These are phyloP conservation scores for Arenaria interpres DNA, from an alignment of 2,113 vertebrate species.

Conservation along the genomic window DNA sequence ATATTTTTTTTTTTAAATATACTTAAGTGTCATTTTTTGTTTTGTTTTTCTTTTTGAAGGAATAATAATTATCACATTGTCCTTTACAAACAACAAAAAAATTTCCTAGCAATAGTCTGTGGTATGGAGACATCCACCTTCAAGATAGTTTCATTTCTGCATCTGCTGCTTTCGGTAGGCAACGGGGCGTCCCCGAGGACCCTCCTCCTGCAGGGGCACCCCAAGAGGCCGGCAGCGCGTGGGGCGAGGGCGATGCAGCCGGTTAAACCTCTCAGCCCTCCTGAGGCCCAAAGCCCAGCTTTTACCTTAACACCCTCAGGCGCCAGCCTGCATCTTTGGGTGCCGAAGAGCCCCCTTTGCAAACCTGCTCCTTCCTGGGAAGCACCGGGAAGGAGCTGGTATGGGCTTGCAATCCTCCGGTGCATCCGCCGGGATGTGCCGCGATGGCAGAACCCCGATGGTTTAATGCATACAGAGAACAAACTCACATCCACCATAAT, in stretches of 20 bases:
- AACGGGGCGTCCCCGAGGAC: not conserved
- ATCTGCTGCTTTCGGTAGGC: slow-evolving; percentile 48
- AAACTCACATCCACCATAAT: slow-evolving; percentile 65
- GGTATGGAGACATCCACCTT: slow-evolving; percentile 61
- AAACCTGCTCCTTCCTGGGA: not conserved
- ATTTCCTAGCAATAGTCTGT: slow-evolving; percentile 64
- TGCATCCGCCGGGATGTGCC: not conserved
- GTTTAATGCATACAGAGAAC: slow-evolving; percentile 60
- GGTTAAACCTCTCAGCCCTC: not conserved
- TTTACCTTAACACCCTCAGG: not conserved
- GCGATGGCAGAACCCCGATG: not conserved
- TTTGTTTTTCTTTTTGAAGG: slow-evolving; percentile 32
- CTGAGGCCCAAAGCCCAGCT: not conserved
- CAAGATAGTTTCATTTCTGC: slow-evolving; percentile 11
- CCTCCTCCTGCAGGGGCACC: not conserved
- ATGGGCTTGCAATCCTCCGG: not conserved
- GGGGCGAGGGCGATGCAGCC: not conserved
- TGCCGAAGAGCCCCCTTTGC: not conserved
- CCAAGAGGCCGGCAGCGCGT: not conserved
- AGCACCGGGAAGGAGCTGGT: not conserved
- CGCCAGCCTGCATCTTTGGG: not conserved
- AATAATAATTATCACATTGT: slow-evolving; percentile 71
- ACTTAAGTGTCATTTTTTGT: slow-evolving; percentile 23
- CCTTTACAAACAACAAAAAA: slow-evolving; percentile 70
- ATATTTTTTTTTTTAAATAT: slow-evolving; percentile 51